Percentiles rank a stretch among this genome's conserved stretches.
Conservation (phyloP, 2,888 invertebrate genomes). For the Callimorpha dominula region DNA sequence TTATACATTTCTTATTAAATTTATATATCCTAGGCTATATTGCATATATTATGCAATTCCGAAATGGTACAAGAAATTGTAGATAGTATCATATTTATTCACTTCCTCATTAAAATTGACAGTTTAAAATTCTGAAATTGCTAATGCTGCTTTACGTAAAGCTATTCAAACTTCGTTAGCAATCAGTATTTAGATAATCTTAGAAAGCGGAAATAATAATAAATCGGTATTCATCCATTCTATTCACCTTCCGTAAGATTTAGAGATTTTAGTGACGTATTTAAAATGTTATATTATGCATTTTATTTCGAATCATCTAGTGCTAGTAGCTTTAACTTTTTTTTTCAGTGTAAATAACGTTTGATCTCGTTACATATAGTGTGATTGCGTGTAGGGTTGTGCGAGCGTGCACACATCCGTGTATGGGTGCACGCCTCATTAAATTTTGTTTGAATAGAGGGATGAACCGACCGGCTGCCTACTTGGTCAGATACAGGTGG, state of each 20-base stretch:
- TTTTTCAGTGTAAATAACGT: conserved; percentile 16
- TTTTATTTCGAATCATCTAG: not conserved
- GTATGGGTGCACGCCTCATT: conserved; percentile 78
- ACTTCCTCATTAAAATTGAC: not conserved
- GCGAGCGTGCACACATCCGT: conserved; percentile 30
- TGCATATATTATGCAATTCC: too few species aligned
- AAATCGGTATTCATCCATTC: not conserved
- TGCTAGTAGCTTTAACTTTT: conserved; percentile 11
- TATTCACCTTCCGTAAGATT: not conserved
- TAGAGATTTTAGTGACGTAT: not conserved
- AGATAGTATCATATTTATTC: too few species aligned
- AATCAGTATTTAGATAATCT: not conserved
- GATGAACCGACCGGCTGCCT: conserved; percentile 67
- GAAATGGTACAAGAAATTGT: too few species aligned
- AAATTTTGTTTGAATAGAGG: conserved; percentile 85
- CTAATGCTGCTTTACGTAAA: not conserved
- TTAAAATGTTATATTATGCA: too few species aligned
- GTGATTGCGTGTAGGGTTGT: conserved; percentile 4
- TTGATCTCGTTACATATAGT: conserved; percentile 9
- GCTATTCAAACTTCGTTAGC: not conserved
- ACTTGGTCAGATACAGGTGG: conserved; percentile 67
- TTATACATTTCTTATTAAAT: too few species aligned
- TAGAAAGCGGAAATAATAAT: not conserved
- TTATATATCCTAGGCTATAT: too few species aligned
- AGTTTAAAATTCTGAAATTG: not conserved